Base-by-base conservation (phyloP, 2,797 vertebrate species). In the Myiotriccus ornatus region DNA sequence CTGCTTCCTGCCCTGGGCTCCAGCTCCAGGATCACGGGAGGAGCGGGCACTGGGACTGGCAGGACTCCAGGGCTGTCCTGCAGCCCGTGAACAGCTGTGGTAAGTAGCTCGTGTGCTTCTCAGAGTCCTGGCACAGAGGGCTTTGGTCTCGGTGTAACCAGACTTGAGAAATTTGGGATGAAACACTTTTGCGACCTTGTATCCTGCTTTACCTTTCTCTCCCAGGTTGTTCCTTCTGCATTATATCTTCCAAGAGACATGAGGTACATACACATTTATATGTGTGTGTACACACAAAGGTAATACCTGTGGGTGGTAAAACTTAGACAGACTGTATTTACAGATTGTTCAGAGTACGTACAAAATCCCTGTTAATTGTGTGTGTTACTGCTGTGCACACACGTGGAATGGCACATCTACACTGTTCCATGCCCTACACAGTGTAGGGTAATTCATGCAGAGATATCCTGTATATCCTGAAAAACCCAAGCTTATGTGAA, bases 211-310 rank as follows among this genome's bases (percentile, higher is more conserved):
- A 20, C 18, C 35, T 75, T 49, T 62, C 46, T 71, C n/a, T 46
- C 52, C 56, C 37, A 41, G 18, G 5, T 32, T 37, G 34, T 41
- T 73, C 49, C 43, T 70, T 70, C 37, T 73, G 55, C 35, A 76
- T 62, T 43, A 32, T 41, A 9, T 57, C 67, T 77, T 50, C 41
- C 13, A 35, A 10, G 86, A 50, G 70, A 23, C 9, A 13, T 28
- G 12, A 37, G 14, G 5, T 34, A 1, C 32, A 1, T 5, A 1
- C 3, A 5, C 0, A 0, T 57, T 67, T 46, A 3, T 56, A 0
- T 11, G 6, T 15, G 8, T 24, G 9, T 69, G 1, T 14, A 10
- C 13, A 18, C 39, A 46, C 53, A 23, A 15, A 0, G 4, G 1
- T 18, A 22, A 10, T 23, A 17, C 28, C 57, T 15, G 8, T 24